Evolutionary conservation across 2,888 invertebrate genomes (phyloP).

Genomic region (Oligia latruncula): DNA sequence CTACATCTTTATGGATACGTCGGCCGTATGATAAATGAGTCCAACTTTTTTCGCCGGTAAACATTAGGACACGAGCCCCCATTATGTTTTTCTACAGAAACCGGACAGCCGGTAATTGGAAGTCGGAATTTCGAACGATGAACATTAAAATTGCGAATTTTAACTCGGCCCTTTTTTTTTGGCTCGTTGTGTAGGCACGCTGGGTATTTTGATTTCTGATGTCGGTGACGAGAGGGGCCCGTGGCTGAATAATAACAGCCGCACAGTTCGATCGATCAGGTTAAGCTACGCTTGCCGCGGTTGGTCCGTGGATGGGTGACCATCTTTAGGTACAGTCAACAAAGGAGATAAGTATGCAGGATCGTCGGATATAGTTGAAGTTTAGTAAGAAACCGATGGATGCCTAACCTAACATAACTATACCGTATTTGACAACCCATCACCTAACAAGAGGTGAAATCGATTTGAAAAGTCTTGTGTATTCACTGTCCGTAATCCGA

Average conservation of each 20-base stretch:
- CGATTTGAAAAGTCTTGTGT: neutral
- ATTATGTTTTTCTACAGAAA: slow-evolving; percentile 59
- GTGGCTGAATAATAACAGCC: too few species aligned
- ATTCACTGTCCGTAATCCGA: neutral
- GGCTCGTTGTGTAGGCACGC: slow-evolving; percentile 16
- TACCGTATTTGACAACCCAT: neutral
- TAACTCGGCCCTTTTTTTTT: slow-evolving; percentile 31
- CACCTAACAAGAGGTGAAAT: neutral
- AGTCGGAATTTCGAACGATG: slow-evolving; percentile 57
- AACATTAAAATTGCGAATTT: slow-evolving; percentile 61
- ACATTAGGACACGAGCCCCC: slow-evolving; percentile 58
- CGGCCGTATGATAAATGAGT: slow-evolving; percentile 58
- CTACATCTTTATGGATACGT: slow-evolving; percentile 17
- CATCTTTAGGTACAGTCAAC: too few species aligned
- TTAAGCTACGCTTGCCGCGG: too few species aligned
- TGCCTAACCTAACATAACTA: too few species aligned
- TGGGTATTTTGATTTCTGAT: slow-evolving; percentile 16
- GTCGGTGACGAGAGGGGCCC: neutral
- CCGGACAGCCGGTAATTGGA: slow-evolving; percentile 62
- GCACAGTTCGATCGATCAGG: too few species aligned
- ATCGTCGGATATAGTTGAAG: too few species aligned
- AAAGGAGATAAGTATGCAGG: too few species aligned
- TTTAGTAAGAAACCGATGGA: too few species aligned
- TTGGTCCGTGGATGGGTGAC: too few species aligned
- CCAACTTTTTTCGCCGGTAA: slow-evolving; percentile 60